Conservation (phyloP, 2,113 vertebrate genomes). For the Orientallactaga bullata region DNA sequence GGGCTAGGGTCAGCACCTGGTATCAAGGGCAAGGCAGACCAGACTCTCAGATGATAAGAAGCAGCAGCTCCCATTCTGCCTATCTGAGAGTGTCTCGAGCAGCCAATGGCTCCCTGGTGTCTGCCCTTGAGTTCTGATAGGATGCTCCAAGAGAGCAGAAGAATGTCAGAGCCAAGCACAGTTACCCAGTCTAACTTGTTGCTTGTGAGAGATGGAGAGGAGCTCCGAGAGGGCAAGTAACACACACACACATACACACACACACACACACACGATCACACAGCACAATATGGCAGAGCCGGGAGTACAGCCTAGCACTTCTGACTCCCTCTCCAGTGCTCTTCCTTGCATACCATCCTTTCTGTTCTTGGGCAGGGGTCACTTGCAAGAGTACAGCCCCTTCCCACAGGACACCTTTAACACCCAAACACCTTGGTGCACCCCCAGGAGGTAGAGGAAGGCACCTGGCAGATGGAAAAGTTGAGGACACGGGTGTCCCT, state of each 20-base stretch:
- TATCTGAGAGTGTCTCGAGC: neutral
- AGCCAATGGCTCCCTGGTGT: neutral
- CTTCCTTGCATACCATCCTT: neutral
- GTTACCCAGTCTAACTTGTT: neutral
- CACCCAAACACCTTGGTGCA: neutral
- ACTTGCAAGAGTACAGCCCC: neutral
- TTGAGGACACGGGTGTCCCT: neutral
- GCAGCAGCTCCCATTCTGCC: neutral
- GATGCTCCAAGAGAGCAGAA: neutral
- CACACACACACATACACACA: too few species aligned
- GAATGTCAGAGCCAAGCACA: conserved; percentile 20
- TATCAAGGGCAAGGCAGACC: neutral
- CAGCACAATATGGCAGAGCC: neutral
- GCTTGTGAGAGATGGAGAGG: neutral
- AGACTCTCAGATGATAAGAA: neutral
- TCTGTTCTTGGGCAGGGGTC: neutral
- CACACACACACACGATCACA: too few species aligned
- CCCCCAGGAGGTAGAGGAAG: neutral
- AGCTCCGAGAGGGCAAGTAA: conserved; percentile 29
- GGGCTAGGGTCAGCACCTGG: conserved; percentile 6
- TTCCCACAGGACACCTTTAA: neutral
- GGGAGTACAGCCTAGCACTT: neutral
- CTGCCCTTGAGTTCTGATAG: neutral
- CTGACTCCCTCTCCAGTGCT: neutral
- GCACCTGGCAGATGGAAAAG: neutral